Conservation (phyloP, 2,797 vertebrate genomes). For the Myotis pilosus region DNA sequence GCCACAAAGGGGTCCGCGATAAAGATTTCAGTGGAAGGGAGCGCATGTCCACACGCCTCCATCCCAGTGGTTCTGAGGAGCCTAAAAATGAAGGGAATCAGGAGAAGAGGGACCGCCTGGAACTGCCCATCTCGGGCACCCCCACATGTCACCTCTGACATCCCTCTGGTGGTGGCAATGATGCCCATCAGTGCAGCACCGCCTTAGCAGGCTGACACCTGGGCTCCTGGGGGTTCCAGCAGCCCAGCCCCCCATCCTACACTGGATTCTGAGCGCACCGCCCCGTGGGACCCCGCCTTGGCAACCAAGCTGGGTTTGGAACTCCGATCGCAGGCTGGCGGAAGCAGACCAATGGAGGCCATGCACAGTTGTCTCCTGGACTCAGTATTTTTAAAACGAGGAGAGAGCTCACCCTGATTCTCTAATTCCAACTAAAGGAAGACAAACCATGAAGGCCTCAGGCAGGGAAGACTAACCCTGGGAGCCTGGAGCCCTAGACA, state of each 20-base stretch:
- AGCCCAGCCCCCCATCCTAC: no score
- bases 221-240: not conserved
- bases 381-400: not conserved
- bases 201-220: not conserved
- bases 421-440: not conserved
- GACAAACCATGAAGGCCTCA: not conserved
- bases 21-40: no score
- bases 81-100: not conserved
- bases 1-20: no score
- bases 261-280: accelerated
- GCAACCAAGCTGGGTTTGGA: not conserved
- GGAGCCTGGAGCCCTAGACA: not conserved
- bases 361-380: not conserved
- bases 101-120: not conserved
- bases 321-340: not conserved
- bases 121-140: not conserved
- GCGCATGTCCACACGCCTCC: no score
- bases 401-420: not conserved
- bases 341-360: not conserved
- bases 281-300: accelerated
- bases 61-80: not conserved
- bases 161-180: not conserved
- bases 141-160: not conserved
- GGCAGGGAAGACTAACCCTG: not conserved
- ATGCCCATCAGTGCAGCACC: not conserved